Evolutionary conservation across 2,113 vertebrate genomes (phyloP).

Genomic region (Archocentrus centrarchus): DNA sequence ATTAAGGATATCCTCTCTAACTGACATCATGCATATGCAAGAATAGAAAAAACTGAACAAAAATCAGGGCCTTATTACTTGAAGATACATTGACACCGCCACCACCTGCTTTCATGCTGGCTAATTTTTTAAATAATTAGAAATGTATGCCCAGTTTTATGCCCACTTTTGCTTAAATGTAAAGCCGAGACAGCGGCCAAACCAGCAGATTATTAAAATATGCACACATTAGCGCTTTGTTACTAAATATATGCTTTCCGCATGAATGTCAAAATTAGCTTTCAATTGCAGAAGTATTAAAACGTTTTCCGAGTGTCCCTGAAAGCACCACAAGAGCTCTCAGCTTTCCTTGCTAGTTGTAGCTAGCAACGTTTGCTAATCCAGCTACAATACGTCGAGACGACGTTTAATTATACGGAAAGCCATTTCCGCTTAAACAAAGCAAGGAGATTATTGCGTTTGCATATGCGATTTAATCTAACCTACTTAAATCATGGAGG

Average conservation of each 20-base stretch:
- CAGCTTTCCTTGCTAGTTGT: conserved; percentile 48
- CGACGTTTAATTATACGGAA: conserved; percentile 43
- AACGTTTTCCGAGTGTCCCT: not conserved
- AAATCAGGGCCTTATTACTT: not conserved
- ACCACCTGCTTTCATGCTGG: not conserved
- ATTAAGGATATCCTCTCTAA: not conserved
- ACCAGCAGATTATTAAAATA: not conserved
- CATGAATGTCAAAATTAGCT: not conserved
- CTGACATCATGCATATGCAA: not conserved
- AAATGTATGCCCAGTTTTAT: not conserved
- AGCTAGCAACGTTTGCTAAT: conserved; percentile 55
- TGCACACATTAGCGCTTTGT: not conserved
- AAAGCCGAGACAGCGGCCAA: not conserved
- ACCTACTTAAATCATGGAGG: not conserved
- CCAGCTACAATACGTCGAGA: conserved; percentile 41
- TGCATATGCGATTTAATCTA: not conserved
- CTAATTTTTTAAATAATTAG: not conserved
- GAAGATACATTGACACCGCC: not conserved
- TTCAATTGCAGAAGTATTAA: not conserved
- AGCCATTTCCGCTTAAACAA: not conserved
- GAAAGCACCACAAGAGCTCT: conserved; percentile 20
- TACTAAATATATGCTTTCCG: not conserved
- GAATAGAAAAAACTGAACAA: too few relatives aligned
- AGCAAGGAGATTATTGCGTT: not conserved
- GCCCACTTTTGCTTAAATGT: not conserved